Evolutionary conservation across 2,888 invertebrate genomes (phyloP), one percentile per base, ranked within the genome.

Genomic region (Adineta ricciae): DNA sequence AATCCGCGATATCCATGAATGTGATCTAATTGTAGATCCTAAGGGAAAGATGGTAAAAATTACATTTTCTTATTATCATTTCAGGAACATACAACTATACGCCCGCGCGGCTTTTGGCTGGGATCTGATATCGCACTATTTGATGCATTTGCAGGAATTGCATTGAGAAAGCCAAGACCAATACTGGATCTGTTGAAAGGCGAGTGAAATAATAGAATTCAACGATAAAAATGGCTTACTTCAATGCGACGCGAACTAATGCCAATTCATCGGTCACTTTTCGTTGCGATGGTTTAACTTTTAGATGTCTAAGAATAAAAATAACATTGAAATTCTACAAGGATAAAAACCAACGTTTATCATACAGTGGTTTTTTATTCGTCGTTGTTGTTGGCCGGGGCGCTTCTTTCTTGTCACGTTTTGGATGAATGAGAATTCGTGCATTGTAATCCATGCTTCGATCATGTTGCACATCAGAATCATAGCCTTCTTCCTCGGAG

Each of bases 1-100:
- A 90, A 90, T 1, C 90, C 91, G 49, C 91, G 87, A 87, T 90
- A 91, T 54, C 91, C 91, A 88, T 89, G 88, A 36, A 91, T 88
- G 87, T 89, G 88, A 32, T 90, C 89, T 83, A 91, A 86, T 86
- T 89, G 88, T 21, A 91, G 87, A 83, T 89, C 89, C 90, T 90
- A 86, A 24, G 9, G 41, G 19, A n/a, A 3, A 14, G 41, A 41
- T 24, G 24, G 41, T 64, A 1, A n/a, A n/a, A 24, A 56, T 56
- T 56, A 8, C 5, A 56, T 5, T 56, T 56, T 56, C 49, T 49
- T 11, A 11, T 49, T 14, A 14, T 49, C 9, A 49, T 8, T 49
- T 11, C 49, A 49, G n/a, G 27, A 41, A 41, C 78, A 41, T 78
- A 78, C 78, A 41, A 78, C 78, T n/a, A 78, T n/a, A 78, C 78